Evolutionary conservation across 2,888 invertebrate species (phyloP), one percentile per base, ranked within the genome.

Genomic region (Celastrina argiolus): DNA sequence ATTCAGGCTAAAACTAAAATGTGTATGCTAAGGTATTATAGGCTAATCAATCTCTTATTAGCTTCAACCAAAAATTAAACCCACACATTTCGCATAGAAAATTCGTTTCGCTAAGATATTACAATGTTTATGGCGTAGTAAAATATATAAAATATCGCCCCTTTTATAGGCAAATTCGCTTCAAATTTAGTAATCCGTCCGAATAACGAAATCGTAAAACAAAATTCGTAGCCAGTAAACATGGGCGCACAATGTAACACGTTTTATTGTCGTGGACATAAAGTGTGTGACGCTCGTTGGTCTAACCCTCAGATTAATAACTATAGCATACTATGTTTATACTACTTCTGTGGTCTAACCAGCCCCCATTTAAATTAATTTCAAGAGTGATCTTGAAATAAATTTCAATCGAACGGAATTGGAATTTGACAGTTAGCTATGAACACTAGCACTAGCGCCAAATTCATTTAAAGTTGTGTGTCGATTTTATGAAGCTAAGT

Each of bases 201-300:
- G 41, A 66, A 66, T 66, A 66, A 66, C 63, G 70, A 42, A 71
- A 69, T 73, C 75, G 74, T 79, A 80, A 80, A 80, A 73, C 72
- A 70, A 72, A 75, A 75, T 76, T 75, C 71, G 75, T 73, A 61
- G 71, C 65, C 71, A 71, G 72, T 75, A 77, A 75, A 75, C 77
- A 78, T 78, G 75, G 76, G 74, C 75, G 74, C 76, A 79, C 78
- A 77, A 76, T 78, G 80, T 76, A 73, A 72, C 73, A 73, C 75
- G 70, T 75, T 79, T 80, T 79, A 80, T 75, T 72, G 74, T 72
- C 58, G 51, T 59, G 66, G 67, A 70, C 74, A 73, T 78, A 78
- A 79, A 75, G 75, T 71, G 66, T 66, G 59, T 66, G 59, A 66
- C 56, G 59, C 59, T 59, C 66, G 58, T 59, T 66, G 59, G 66